These are phyloP conservation scores for Meloidogyne exigua DNA, from an alignment of 1,140 invertebrate species.

Conservation along the genomic window DNA sequence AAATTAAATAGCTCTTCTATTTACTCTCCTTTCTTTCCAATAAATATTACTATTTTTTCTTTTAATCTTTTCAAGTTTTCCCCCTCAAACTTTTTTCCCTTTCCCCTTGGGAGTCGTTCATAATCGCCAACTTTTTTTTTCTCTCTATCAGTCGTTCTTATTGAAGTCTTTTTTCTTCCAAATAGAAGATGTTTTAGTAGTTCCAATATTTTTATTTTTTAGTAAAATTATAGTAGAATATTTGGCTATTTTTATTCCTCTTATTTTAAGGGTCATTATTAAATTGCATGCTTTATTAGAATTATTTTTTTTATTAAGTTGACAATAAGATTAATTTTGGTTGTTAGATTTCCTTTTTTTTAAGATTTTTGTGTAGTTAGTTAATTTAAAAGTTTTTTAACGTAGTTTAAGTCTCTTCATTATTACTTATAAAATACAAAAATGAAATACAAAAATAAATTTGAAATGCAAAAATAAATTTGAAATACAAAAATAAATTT, in stretches of 20 bases:
- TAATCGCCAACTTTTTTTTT: background rate
- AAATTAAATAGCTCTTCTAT: no score
- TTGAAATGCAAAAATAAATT: no score
- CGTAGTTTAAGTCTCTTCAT: no score
- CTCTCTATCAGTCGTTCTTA: background rate
- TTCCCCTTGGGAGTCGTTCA: background rate
- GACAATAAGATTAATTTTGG: background rate
- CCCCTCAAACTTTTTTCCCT: no score
- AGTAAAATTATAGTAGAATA: background rate
- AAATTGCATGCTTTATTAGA: background rate
- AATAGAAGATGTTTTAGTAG: background rate
- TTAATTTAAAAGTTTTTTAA: no score
- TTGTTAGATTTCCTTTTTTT: background rate
- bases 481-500: no score
- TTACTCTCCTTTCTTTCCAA: no score
- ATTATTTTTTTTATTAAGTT: background rate
- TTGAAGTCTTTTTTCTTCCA: background rate
- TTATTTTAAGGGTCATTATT: slow-evolving; percentile 2
- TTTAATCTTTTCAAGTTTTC: background rate
- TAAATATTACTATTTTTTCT: no score
- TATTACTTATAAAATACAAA: no score
- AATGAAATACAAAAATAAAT: no score
- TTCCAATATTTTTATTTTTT: background rate
- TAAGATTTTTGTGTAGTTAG: no score
- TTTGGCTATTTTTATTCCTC: background rate